These are phyloP conservation scores for Luscinia megarhynchos DNA, from an alignment of 2,797 vertebrate species.

Conservation along the genomic window DNA sequence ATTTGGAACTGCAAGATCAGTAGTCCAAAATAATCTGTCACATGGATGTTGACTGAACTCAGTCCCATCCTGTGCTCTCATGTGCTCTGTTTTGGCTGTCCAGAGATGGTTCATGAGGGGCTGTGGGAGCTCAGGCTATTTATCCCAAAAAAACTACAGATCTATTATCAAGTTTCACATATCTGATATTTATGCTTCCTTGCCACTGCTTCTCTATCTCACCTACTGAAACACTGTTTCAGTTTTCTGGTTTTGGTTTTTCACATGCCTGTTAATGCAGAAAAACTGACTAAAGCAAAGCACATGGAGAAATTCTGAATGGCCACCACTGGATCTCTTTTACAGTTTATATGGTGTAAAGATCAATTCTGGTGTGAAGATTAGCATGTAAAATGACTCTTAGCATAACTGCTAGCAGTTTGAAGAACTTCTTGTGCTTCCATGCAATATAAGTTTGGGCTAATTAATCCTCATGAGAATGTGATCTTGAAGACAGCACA, in stretches of 20 bases:
- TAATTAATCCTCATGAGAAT: background rate
- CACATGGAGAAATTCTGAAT: background rate
- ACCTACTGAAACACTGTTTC: background rate
- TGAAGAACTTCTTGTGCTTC: background rate
- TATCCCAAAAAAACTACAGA: background rate
- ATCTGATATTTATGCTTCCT: background rate
- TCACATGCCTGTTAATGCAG: background rate
- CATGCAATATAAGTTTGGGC: background rate
- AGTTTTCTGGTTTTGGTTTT: background rate
- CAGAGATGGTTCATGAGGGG: background rate
- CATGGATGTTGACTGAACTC: accelerated
- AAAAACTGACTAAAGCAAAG: background rate
- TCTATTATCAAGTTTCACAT: background rate
- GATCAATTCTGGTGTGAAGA: background rate
- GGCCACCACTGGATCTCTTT: background rate
- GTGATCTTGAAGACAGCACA: background rate
- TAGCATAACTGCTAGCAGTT: background rate
- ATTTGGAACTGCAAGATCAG: background rate
- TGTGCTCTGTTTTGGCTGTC: background rate
- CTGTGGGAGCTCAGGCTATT: background rate
- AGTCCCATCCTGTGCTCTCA: background rate
- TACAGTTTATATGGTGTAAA: background rate
- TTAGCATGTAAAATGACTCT: background rate
- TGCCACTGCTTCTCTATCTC: background rate
- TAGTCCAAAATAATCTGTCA: background rate